A percentile compares a stretch with the other conserved stretches of the same genome.
Conservation (phyloP, 1,140 invertebrate species). For the Protaetia brevitarsis region DNA sequence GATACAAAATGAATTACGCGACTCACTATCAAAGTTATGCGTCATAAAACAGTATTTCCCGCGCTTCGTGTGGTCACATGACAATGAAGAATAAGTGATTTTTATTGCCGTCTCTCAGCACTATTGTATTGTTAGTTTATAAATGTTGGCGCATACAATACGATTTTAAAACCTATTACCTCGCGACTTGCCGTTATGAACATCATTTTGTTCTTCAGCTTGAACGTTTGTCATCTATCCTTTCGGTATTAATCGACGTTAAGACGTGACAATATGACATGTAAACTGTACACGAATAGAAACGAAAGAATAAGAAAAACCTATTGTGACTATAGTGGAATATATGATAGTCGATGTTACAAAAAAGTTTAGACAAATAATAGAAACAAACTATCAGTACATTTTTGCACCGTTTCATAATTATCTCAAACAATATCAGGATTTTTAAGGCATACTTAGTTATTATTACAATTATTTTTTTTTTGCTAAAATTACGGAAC, state of each 20-base stretch:
- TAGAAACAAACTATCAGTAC: too few relatives aligned
- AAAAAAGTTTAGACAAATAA: too few relatives aligned
- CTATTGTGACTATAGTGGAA: too few relatives aligned
- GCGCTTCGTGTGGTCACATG: conserved; percentile 17
- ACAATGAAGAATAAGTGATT: conserved; percentile 20
- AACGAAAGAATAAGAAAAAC: too few relatives aligned
- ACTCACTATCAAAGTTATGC: conserved; percentile 12
- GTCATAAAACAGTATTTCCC: conserved; percentile 15
- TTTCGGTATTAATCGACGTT: not conserved
- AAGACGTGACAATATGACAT: too few relatives aligned
- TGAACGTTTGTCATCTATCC: not conserved
- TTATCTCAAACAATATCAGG: too few relatives aligned
- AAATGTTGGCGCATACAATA: not conserved
- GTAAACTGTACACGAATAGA: too few relatives aligned
- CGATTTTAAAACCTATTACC: not conserved
- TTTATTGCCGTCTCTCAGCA: conserved; percentile 16
- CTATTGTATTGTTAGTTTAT: not conserved
- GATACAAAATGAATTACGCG: conserved; percentile 8
- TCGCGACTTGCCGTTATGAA: not conserved
- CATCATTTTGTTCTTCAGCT: not conserved
- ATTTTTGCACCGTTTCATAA: too few relatives aligned
- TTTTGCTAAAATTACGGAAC: too few relatives aligned
- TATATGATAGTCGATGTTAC: too few relatives aligned
- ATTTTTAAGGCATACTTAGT: too few relatives aligned
- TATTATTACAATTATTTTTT: too few relatives aligned